Conservation (phyloP, 2,888 invertebrate species). For the Craniophora ligustri region DNA sequence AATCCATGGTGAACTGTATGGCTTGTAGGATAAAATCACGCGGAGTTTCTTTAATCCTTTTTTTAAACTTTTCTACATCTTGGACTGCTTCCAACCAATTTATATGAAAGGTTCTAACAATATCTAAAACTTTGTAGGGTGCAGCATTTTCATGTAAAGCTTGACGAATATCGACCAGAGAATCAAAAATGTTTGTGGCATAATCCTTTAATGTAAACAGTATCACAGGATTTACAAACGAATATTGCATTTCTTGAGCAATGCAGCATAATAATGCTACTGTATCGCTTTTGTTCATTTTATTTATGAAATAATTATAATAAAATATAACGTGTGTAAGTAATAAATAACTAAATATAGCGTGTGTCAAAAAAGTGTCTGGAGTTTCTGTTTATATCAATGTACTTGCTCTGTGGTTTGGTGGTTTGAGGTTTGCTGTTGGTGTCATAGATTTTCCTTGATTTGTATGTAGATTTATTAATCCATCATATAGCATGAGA, state of each 20-base stretch:
- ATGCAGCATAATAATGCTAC: conserved; percentile 54
- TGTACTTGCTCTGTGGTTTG: no score
- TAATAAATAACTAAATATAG: no score
- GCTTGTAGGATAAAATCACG: conserved; percentile 53
- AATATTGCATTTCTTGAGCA: conserved; percentile 59
- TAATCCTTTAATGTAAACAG: conserved; percentile 64
- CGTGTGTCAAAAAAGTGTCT: conserved; percentile 1
- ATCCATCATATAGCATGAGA: no score
- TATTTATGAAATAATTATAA: conserved; percentile 21
- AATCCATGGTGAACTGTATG: conserved; percentile 57
- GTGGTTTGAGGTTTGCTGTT: no score
- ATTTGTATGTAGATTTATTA: no score
- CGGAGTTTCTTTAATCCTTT: conserved; percentile 55
- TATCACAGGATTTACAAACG: conserved; percentile 63
- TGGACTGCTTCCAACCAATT: conserved; percentile 63
- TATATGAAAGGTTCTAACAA: conserved; percentile 56
- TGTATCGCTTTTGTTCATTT: conserved; percentile 54
- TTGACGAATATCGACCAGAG: conserved; percentile 45
- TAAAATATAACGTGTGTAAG: conserved; percentile 17
- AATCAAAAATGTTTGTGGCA: conserved; percentile 49
- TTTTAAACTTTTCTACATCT: conserved; percentile 59
- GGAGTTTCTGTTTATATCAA: no score
- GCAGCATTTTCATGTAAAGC: conserved; percentile 39
- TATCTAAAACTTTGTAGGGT: conserved; percentile 39
- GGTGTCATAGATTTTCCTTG: no score